Base-by-base conservation (phyloP, 2,113 vertebrate species). In the Gnathonemus longibarbis region DNA sequence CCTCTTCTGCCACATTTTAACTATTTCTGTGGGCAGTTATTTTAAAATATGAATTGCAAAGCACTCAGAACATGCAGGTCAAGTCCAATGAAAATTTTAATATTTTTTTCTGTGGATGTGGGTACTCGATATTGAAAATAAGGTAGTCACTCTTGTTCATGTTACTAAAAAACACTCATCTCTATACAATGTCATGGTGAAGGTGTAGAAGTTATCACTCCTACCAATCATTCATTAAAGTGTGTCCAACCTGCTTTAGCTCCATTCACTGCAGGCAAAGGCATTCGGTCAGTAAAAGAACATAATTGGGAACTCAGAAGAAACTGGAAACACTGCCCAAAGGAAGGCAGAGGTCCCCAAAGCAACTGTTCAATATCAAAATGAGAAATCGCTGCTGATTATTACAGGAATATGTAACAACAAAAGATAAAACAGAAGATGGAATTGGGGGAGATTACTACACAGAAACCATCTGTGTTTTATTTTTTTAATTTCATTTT, bases 1-100 rank as follows among this genome's bases (percentile, higher is more conserved):
- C 45, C 49, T 88, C 84, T 90, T 27, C 86, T 48, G 31, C 89
- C 27, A 88, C 89, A 90, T 91, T 53, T 53, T 50, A 53, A 35
- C n/a, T 80, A 17, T 80, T 19, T 80, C 31, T 42, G 35, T 80
- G 31, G 17, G 15, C 74, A 80, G 39, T 80, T 42, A 80, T 80
- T 80, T 80, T 77, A 17, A 77, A 77, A 39, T 35, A 77, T 13
- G 27, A n/a, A 35, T 1, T 35, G 8, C 31, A 17, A 42, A 42
- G 15, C 35, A 42, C 31, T 19, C 15, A 4, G 17, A 42, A 42
- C 31, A 17, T 80, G 74, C 31, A 84, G 39, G 17, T 46, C 42
- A 84, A 35, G 39, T 84, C 80, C 39, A 42, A 45, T 45, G 7
- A 42, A 83, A 21, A 48, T 84, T n/a, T 48, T 5, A 5, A 46